These are phyloP conservation scores for Phymatocera aterrima DNA, from an alignment of 2,888 invertebrate genomes.

Conservation along the genomic window DNA sequence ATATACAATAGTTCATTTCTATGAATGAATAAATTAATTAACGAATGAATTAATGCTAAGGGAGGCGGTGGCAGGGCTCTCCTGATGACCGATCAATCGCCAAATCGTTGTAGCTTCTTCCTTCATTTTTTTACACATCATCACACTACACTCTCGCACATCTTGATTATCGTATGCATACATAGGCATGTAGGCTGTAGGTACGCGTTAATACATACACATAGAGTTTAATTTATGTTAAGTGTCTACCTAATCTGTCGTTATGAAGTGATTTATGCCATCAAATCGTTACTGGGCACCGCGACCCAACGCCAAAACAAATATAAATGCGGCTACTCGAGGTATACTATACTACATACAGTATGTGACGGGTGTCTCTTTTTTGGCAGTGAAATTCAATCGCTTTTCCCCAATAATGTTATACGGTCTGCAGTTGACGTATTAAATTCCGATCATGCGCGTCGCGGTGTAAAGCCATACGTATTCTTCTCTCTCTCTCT, in stretches of 20 bases:
- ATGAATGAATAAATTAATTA: conserved; percentile 70
- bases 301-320: too few relatives aligned
- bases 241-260: conserved; percentile 1
- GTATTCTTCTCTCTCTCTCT: not conserved
- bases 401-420: conserved; percentile 12
- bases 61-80: not conserved
- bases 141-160: not conserved
- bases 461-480: not conserved
- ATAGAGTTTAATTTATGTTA: conserved; percentile 5
- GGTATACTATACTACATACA: not conserved
- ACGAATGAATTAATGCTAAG: conserved; percentile 63
- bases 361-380: not conserved
- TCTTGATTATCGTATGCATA: not conserved
- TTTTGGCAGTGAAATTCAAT: conserved; percentile 19
- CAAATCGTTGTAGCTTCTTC: not conserved
- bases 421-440: not conserved
- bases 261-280: not conserved
- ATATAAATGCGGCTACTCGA: too few relatives aligned
- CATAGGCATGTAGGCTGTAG: not conserved
- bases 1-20: conserved; percentile 71
- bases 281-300: not conserved
- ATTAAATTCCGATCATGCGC: conserved; percentile 22
- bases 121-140: conserved; percentile 2
- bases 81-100: conserved; percentile 4
- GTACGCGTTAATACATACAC: too few relatives aligned